Percentiles rank a stretch among this genome's conserved stretches.
These are phyloP conservation scores for Polypedilum vanderplanki DNA, from an alignment of 1,140 invertebrate genomes.

Conservation along the genomic window DNA sequence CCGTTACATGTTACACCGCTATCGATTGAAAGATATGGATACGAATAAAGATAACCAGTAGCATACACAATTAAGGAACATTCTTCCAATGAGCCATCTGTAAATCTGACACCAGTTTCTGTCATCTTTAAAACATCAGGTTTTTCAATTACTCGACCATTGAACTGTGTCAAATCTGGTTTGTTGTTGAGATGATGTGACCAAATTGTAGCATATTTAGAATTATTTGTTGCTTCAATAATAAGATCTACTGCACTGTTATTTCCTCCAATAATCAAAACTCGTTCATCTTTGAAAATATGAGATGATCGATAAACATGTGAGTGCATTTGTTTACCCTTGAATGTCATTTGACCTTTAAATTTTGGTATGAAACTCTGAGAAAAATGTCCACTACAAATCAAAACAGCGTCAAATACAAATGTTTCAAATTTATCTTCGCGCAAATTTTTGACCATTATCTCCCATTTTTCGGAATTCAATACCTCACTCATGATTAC, in stretches of 20 bases:
- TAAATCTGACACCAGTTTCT: constrained; percentile 48
- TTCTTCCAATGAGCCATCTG: constrained; percentile 51
- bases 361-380: constrained; percentile 54
- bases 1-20: constrained; percentile 47
- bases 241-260: no score
- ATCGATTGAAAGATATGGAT: constrained; percentile 49
- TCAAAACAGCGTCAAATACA: constrained; percentile 66
- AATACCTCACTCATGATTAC: no score
- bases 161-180: constrained; percentile 34
- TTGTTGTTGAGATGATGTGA: constrained; percentile 47
- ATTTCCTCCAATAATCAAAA: constrained; percentile 60
- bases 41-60: constrained; percentile 56
- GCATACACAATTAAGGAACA: constrained; percentile 63
- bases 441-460: constrained; percentile 52
- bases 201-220: constrained; percentile 51
- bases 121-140: constrained; percentile 50
- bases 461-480: constrained; percentile 55
- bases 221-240: no score
- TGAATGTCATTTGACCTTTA: constrained; percentile 54
- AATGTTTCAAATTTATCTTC: constrained; percentile 44
- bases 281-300: constrained; percentile 49
- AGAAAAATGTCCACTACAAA: constrained; percentile 74
- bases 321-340: constrained; percentile 56
- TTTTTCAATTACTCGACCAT: constrained; percentile 55
- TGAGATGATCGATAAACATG: no score